Conservation (phyloP, 2,113 vertebrate species). For the Nothocercus julius region DNA sequence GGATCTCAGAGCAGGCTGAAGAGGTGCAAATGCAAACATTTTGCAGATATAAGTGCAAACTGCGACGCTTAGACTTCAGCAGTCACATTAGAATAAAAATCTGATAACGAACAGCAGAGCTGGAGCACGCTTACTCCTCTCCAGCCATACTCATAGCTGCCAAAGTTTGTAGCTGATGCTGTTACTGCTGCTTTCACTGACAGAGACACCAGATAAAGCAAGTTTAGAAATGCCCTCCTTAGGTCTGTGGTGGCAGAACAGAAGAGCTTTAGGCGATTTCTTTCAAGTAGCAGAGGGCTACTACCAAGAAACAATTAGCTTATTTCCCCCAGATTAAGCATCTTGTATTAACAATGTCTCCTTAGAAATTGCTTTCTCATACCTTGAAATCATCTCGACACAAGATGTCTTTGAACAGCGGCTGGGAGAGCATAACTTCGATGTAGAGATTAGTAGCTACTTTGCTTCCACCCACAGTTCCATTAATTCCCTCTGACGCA, state of each 20-base stretch:
- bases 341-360: background rate
- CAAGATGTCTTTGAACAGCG: slow-evolving; percentile 82
- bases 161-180: background rate
- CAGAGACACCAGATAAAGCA: background rate
- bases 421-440: slow-evolving; percentile 86
- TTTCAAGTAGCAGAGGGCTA: background rate
- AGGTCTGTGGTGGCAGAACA: background rate
- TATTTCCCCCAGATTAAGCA: background rate
- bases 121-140: background rate
- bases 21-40: background rate
- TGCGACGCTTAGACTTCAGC: background rate
- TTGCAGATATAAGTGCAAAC: rapidly evolving
- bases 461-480: slow-evolving; percentile 91
- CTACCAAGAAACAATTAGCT: background rate
- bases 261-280: background rate
- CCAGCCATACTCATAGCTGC: background rate
- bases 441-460: slow-evolving; percentile 86
- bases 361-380: background rate
- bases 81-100: background rate
- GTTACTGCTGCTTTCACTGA: background rate
- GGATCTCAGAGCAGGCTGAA: background rate
- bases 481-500: slow-evolving; percentile 93
- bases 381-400: slow-evolving; percentile 93
- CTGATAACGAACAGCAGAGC: background rate
- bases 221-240: background rate